Conservation (phyloP, 2,797 vertebrate genomes). For the Poecile montanus region DNA sequence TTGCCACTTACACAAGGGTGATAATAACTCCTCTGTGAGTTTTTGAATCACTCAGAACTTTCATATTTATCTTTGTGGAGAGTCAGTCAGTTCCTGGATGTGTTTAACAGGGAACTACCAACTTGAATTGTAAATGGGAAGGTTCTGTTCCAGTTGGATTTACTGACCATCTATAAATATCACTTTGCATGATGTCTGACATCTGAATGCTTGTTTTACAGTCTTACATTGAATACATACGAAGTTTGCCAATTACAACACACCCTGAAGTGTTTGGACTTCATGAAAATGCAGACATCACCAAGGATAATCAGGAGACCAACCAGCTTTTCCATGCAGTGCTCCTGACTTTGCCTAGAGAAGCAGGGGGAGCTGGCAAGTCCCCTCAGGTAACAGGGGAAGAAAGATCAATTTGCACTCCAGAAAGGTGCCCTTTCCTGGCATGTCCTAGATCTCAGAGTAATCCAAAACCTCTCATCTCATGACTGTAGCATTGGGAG, state of each 20-base stretch:
- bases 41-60: constrained; percentile 2
- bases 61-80: background rate
- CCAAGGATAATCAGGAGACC: constrained; percentile 94
- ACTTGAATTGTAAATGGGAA: background rate
- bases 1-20: background rate
- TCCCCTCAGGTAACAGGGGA: constrained; percentile 86
- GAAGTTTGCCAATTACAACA: constrained; percentile 84
- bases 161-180: background rate
- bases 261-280: constrained; percentile 92
- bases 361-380: constrained; percentile 84
- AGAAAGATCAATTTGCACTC: background rate
- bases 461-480: background rate
- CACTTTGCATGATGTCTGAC: background rate
- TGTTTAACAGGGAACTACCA: background rate
- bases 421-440: background rate
- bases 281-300: constrained; percentile 93
- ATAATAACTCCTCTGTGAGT: background rate
- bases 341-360: constrained; percentile 89
- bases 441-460: background rate
- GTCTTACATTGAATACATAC: constrained; percentile 87
- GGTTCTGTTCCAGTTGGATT: background rate
- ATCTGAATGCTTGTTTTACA: constrained; percentile 69
- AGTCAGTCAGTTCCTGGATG: background rate
- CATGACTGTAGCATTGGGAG: background rate
- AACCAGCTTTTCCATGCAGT: constrained; percentile 90